Percentiles rank a stretch among this genome's conserved stretches.
phyloP scores from a whole-genome alignment of 1,140 invertebrate species.

The Octopus sinensis region DNA sequence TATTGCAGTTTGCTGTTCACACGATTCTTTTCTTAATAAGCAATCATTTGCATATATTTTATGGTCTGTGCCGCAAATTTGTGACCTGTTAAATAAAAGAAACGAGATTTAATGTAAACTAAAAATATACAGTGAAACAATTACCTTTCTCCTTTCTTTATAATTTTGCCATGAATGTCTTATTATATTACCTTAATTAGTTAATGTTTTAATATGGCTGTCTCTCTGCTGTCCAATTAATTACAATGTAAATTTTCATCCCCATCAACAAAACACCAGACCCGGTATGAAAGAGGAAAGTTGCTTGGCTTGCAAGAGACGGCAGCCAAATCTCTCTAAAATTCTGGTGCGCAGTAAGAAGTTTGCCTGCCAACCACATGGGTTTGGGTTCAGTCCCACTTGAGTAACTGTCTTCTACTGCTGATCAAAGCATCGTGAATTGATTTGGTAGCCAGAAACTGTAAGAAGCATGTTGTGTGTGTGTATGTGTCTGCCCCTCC shows the following conservation, averaged over 20 bases:
- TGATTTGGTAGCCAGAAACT: no score
- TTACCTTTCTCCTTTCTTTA: no score
- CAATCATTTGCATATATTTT: neutral
- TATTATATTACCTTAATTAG: neutral
- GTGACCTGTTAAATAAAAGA: slow-evolving; percentile 3
- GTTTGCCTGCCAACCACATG: no score
- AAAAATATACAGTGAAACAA: neutral
- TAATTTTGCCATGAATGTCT: neutral
- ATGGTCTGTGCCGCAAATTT: neutral
- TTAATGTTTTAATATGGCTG: neutral
- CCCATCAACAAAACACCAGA: neutral
- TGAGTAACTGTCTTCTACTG: no score
- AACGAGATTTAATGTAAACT: neutral
- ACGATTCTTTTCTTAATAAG: neutral
- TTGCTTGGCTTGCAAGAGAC: no score
- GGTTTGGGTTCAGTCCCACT: no score
- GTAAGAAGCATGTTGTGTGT: no score
- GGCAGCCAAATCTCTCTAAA: no score
- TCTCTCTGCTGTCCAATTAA: neutral
- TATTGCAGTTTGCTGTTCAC: neutral
- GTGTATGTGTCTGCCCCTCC: no score
- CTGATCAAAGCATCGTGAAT: no score
- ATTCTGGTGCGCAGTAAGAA: no score
- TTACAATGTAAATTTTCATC: neutral
- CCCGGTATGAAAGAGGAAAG: neutral